These are phyloP conservation scores for Morpho achilles DNA, from an alignment of 2,888 invertebrate species.

Conservation along the genomic window DNA sequence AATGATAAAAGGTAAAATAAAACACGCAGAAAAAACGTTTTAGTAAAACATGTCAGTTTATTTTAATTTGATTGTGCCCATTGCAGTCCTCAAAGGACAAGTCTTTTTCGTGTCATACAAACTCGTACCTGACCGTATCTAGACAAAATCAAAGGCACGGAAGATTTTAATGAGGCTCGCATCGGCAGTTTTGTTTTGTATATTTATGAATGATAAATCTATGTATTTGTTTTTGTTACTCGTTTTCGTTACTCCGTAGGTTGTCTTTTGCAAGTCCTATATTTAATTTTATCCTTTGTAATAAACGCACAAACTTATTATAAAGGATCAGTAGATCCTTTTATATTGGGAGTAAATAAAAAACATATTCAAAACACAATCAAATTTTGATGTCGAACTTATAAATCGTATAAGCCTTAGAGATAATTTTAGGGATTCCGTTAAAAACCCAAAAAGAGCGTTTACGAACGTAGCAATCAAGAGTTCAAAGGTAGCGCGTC, in stretches of 20 bases:
- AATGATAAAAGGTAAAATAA: slow-evolving; percentile 11
- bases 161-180: slow-evolving; percentile 78
- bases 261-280: neutral
- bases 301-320: too few relatives aligned
- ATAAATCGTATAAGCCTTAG: neutral
- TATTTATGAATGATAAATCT: slow-evolving; percentile 34
- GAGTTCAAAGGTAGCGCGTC: slow-evolving; percentile 61
- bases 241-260: neutral
- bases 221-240: slow-evolving; percentile 29
- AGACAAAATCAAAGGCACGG: slow-evolving; percentile 73
- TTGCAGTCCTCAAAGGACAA: slow-evolving; percentile 49
- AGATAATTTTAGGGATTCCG: slow-evolving; percentile 3
- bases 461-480: slow-evolving; percentile 54
- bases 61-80: slow-evolving; percentile 35
- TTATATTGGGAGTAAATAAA: too few relatives aligned
- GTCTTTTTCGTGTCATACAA: slow-evolving; percentile 44
- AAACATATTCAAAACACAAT: too few relatives aligned
- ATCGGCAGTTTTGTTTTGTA: slow-evolving; percentile 62
- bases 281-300: too few relatives aligned
- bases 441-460: slow-evolving; percentile 34
- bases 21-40: slow-evolving; percentile 20
- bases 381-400: too few relatives aligned
- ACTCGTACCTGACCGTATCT: slow-evolving; percentile 58
- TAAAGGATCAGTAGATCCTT: too few relatives aligned
- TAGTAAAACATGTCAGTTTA: slow-evolving; percentile 26